Percentiles rank a stretch among this genome's conserved stretches.
phyloP scores from a whole-genome alignment of 2,113 vertebrate species.

The Scartelaos histophorus region DNA sequence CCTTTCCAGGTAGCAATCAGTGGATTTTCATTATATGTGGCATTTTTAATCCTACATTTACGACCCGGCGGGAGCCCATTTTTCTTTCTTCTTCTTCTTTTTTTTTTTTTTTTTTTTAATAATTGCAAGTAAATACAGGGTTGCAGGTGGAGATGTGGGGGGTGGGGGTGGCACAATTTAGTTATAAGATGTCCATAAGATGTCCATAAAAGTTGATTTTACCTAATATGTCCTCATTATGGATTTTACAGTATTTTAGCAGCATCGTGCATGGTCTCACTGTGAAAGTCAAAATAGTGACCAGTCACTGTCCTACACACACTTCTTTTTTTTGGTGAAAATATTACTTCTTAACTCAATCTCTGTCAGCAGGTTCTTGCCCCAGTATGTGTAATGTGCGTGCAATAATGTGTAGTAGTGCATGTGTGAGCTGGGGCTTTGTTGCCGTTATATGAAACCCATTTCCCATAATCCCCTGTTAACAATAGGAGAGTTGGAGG shows the following conservation, averaged over 20 bases:
- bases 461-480: conserved; percentile 65
- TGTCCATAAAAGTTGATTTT: no score
- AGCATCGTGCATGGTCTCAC: no score
- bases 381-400: conserved; percentile 16
- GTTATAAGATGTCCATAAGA: no score
- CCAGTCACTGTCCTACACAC: not conserved
- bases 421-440: conserved; percentile 34
- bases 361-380: conserved; percentile 3
- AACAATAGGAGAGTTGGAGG: conserved; percentile 53
- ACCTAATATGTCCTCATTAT: no score
- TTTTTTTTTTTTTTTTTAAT: not conserved
- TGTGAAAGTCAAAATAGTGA: no score
- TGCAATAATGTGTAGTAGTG: not conserved
- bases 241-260: no score
- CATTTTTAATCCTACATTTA: no score
- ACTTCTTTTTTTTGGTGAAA: not conserved
- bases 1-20: no score
- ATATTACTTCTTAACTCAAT: not conserved
- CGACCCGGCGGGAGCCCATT: no score
- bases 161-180: no score
- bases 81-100: no score
- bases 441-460: conserved; percentile 54
- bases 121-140: not conserved
- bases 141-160: not conserved
- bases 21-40: no score